A percentile compares a stretch with the other conserved stretches of the same genome.
phyloP scores from a whole-genome alignment of 1,140 invertebrate genomes.

The Monomorium pharaonis region DNA sequence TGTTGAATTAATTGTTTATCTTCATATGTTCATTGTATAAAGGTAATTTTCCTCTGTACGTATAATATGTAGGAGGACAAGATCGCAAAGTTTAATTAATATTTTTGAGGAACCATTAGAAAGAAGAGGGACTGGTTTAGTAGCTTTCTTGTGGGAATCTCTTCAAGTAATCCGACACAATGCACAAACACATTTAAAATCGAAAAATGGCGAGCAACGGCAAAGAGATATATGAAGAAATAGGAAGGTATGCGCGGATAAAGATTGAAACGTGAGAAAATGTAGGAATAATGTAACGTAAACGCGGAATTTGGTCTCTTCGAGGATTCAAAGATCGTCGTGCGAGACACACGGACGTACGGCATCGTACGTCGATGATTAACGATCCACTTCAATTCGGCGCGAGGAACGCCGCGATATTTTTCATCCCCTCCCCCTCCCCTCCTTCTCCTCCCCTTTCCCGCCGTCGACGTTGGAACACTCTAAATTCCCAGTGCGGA shows the following conservation, averaged over 20 bases:
- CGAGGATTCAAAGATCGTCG: not conserved
- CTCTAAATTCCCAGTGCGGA: constrained; percentile 64
- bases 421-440: constrained; percentile 6
- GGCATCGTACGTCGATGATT: not conserved
- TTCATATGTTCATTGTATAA: too few species aligned
- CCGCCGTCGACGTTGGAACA: constrained; percentile 28
- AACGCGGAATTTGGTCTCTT: not conserved
- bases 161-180: too few species aligned
- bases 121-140: too few species aligned
- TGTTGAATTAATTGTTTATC: too few species aligned
- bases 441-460: not conserved
- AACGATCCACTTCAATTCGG: not conserved
- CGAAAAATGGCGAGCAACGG: too few species aligned
- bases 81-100: too few species aligned
- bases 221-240: too few species aligned
- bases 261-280: not conserved
- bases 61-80: too few species aligned
- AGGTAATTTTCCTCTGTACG: too few species aligned
- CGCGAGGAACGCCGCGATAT: constrained; percentile 15
- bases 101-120: too few species aligned
- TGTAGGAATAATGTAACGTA: not conserved
- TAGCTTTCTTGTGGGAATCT: too few species aligned
- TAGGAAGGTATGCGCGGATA: not conserved
- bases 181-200: too few species aligned
- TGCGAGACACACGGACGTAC: not conserved